Evolutionary conservation across 2,113 vertebrate species (phyloP).

Genomic region (Chamaetylas fuelleborni): DNA sequence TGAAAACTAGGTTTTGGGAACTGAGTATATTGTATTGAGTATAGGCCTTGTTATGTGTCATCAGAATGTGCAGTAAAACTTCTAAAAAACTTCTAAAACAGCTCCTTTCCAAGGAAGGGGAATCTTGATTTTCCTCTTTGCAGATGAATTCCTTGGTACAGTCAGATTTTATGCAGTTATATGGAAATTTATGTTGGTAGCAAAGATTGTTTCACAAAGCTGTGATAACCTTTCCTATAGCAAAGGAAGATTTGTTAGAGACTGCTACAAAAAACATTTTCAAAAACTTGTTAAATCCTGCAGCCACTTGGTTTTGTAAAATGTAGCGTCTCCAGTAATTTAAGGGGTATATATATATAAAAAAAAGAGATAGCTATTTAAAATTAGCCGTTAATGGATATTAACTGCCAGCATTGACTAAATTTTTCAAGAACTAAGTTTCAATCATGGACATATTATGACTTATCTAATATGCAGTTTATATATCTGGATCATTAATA

Average conservation of each 20-base stretch:
- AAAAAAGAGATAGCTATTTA: neutral
- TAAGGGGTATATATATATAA: neutral
- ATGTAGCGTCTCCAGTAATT: neutral
- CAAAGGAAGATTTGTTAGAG: neutral
- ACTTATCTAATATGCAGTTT: neutral
- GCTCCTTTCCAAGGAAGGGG: neutral
- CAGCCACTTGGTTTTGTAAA: neutral
- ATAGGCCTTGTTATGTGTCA: neutral
- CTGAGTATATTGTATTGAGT: too few relatives aligned
- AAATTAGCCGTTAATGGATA: slow-evolving; percentile 1
- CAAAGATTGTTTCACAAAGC: neutral
- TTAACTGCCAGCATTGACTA: neutral
- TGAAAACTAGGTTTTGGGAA: neutral
- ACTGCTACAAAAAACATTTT: neutral
- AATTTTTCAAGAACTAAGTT: slow-evolving; percentile 6
- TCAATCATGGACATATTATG: neutral
- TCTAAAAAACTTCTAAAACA: neutral
- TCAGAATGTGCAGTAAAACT: neutral
- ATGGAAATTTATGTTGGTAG: neutral
- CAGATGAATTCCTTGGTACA: neutral
- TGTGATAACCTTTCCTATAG: neutral
- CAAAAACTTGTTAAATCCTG: neutral
- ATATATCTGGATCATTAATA: neutral
- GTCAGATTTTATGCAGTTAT: neutral
- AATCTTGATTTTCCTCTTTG: neutral